Conservation (phyloP, 2,113 vertebrate species). For the Phalacrocorax pelagicus region DNA sequence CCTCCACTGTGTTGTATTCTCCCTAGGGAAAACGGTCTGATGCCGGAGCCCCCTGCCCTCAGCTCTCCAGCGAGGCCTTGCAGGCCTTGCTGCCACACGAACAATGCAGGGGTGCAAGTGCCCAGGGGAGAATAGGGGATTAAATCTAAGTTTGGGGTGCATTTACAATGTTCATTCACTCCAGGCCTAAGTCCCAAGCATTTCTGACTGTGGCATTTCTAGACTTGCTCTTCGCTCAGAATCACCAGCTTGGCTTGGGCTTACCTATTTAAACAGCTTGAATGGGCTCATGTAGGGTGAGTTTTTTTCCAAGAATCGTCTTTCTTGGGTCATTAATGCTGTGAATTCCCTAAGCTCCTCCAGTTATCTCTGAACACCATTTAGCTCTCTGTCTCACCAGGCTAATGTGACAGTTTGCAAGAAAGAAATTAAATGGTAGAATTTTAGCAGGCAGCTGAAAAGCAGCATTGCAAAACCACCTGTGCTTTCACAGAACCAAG, state of each 20-base stretch:
- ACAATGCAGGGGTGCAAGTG: background rate
- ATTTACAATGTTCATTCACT: background rate
- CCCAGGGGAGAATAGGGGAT: background rate
- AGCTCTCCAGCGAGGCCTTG: accelerated
- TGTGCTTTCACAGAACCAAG: background rate
- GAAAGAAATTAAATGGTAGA: background rate
- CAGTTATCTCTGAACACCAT: background rate
- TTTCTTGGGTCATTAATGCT: background rate
- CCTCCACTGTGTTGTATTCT: background rate
- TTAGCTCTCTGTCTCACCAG: background rate
- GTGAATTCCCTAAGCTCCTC: background rate
- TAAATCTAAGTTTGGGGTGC: background rate
- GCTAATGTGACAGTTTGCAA: background rate
- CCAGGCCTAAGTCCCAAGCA: background rate
- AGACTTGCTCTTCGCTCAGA: background rate
- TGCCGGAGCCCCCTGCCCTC: background rate
- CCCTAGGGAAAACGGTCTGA: background rate
- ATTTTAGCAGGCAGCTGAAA: background rate
- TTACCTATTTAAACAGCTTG: background rate
- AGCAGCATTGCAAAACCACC: background rate
- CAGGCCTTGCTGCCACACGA: accelerated
- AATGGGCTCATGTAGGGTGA: background rate
- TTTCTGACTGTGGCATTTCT: background rate
- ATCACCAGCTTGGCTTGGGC: background rate
- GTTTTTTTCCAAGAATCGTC: background rate